Evolutionary conservation across 1,140 invertebrate genomes (phyloP).

Genomic region (Sycobia sp.): DNA sequence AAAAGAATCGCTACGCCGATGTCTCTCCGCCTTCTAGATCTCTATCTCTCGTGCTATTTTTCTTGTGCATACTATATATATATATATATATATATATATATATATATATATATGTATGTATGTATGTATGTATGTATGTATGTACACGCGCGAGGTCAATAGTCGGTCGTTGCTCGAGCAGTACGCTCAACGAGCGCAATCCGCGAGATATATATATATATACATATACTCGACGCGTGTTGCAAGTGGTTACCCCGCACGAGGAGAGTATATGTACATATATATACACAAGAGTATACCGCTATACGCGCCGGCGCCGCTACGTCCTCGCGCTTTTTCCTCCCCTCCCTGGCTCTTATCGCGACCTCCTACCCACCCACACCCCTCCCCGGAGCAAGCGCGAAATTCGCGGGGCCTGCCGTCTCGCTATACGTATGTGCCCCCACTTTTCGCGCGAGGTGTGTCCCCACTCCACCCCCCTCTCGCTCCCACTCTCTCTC

Average conservation of each 20-base stretch:
- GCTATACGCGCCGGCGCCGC: conserved; percentile 59
- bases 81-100: too few relatives aligned
- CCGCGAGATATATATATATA: too few relatives aligned
- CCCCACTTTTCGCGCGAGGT: too few relatives aligned
- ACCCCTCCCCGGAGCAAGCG: conserved; percentile 5
- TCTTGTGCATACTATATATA: too few relatives aligned
- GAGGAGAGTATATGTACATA: too few relatives aligned
- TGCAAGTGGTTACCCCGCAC: conserved; percentile 48
- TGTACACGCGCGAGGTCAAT: conserved; percentile 55
- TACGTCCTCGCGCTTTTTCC: conserved; percentile 45
- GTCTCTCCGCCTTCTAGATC: not conserved
- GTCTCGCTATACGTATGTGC: not conserved
- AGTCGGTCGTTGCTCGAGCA: conserved; percentile 54
- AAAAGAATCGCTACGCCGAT: not conserved
- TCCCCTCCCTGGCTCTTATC: conserved; percentile 5
- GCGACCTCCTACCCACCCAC: conserved; percentile 12
- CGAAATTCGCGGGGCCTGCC: conserved; percentile 13
- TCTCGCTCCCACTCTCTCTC: not conserved
- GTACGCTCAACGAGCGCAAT: too few relatives aligned
- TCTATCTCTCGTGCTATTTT: conserved; percentile 1
- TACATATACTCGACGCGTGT: conserved; percentile 27
- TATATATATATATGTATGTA: too few relatives aligned
- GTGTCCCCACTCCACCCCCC: conserved; percentile 27
- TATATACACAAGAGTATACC: too few relatives aligned
- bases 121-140: too few relatives aligned